Evolutionary conservation across 2,888 invertebrate species (phyloP), one percentile per base, ranked within the genome.

Genomic region (Acanthoscelides obtectus): DNA sequence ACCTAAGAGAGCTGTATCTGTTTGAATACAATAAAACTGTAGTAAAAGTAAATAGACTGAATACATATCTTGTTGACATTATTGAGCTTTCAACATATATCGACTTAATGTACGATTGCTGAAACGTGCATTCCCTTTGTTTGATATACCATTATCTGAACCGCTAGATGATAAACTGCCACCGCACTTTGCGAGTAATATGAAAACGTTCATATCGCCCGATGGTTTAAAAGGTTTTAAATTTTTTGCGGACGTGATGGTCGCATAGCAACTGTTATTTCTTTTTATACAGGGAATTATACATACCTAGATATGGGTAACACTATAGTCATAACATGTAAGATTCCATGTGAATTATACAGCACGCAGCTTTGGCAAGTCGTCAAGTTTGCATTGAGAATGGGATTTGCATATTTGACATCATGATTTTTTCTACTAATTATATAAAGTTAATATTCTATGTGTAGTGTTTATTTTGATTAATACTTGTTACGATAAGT

Each of bases 111-210:
- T 72, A 12, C 45, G 74, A 67, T 72, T 72, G 72, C 73, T 74
- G 75, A 71, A 77, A 45, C 74, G 75, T 69, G 70, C 75, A 74
- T 75, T 76, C 79, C 77, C 79, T 79, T 78, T 79, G 77, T 80
- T 80, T 79, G 79, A 79, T 75, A 76, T 79, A 75, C 79, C 78
- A 80, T 80, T 80, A 78, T 80, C 76, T 77, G 75, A 76, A 73
- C 75, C 77, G 77, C 74, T 77, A 75, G 75, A 78, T 78, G 77
- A 79, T 79, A 77, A 77, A 79, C 76, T 76, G 75, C 76, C 74
- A 70, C 69, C 64, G 68, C 45, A 45, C 45, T 45, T 45, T 45
- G 12, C 45, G 45, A 45, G 45, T 45, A 12, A 12, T 45, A 12
- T 45, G 17, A 45, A 45, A 45, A 45, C 45, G 8, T 45, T 45